phyloP scores from a whole-genome alignment of 2,888 invertebrate species.

The Apotomis betuletana region DNA sequence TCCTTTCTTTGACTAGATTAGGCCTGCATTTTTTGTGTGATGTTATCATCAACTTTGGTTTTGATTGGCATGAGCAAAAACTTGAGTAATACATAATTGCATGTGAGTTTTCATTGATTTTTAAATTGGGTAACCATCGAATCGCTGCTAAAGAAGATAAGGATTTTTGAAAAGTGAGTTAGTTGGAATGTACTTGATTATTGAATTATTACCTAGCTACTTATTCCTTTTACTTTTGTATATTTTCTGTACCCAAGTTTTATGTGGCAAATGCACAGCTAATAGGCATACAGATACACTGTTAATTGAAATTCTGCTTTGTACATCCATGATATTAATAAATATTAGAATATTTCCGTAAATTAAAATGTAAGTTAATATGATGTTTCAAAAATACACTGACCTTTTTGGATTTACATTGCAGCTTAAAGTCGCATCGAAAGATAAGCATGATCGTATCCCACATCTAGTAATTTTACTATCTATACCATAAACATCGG shows the following conservation, averaged over 20 bases:
- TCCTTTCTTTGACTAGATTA: slow-evolving; percentile 37
- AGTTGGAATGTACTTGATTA: slow-evolving; percentile 43
- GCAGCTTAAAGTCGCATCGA: slow-evolving; percentile 32
- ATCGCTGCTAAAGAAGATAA: slow-evolving; percentile 42
- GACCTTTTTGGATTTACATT: slow-evolving; percentile 12
- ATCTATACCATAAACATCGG: too few species aligned
- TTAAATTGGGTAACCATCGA: slow-evolving; percentile 9
- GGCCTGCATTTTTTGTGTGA: slow-evolving; percentile 40
- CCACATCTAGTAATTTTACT: neutral
- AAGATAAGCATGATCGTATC: slow-evolving; percentile 1
- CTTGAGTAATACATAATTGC: slow-evolving; percentile 22
- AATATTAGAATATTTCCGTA: neutral
- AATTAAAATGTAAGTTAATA: neutral
- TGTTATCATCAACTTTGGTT: slow-evolving; percentile 13
- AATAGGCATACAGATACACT: slow-evolving; percentile 15
- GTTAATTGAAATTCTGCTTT: slow-evolving; percentile 15
- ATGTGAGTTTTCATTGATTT: slow-evolving; percentile 22
- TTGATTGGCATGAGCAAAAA: slow-evolving; percentile 32
- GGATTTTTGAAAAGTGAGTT: slow-evolving; percentile 56
- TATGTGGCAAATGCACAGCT: slow-evolving; percentile 24
- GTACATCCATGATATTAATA: slow-evolving; percentile 22
- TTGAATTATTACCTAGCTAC: slow-evolving; percentile 13
- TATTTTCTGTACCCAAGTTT: neutral
- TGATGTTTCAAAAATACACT: neutral
- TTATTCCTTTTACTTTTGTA: neutral